Percentiles rank a stretch among this genome's conserved stretches.
These are phyloP conservation scores for Heptranchias perlo DNA, from an alignment of 2,113 vertebrate species.

Conservation along the genomic window DNA sequence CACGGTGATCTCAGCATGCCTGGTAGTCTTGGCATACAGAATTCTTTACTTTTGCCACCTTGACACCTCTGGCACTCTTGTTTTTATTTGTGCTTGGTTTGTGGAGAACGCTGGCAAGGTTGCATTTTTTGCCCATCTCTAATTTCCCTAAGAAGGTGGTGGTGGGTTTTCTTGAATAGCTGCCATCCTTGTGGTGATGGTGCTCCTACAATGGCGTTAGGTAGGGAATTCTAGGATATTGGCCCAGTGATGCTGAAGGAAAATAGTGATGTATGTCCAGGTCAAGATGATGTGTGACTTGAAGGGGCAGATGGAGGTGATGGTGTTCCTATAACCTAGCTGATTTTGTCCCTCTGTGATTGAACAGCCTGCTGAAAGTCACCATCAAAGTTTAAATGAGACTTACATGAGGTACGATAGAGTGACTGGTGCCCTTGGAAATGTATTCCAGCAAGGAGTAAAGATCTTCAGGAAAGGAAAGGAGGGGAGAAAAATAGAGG, in stretches of 20 bases:
- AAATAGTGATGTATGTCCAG: background rate
- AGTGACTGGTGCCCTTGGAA: background rate
- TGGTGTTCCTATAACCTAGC: background rate
- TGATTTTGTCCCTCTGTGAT: background rate
- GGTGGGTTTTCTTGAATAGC: background rate
- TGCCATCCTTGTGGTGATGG: background rate
- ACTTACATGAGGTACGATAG: background rate
- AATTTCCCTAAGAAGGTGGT: background rate
- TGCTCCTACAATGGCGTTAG: background rate
- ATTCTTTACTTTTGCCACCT: background rate
- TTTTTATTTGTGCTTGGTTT: background rate
- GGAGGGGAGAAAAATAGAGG: background rate
- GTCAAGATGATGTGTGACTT: background rate
- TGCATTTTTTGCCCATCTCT: background rate
- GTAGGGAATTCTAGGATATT: background rate
- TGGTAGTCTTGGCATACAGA: background rate
- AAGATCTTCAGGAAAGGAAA: background rate
- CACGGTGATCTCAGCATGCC: background rate
- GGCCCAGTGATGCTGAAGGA: background rate
- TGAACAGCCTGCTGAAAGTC: background rate
- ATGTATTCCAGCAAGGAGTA: background rate
- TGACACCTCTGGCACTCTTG: background rate
- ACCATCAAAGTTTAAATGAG: background rate
- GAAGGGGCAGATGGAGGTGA: background rate
- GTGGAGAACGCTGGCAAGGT: background rate